Conservation (phyloP, 2,888 invertebrate species). For the Slavum lentiscoides region DNA sequence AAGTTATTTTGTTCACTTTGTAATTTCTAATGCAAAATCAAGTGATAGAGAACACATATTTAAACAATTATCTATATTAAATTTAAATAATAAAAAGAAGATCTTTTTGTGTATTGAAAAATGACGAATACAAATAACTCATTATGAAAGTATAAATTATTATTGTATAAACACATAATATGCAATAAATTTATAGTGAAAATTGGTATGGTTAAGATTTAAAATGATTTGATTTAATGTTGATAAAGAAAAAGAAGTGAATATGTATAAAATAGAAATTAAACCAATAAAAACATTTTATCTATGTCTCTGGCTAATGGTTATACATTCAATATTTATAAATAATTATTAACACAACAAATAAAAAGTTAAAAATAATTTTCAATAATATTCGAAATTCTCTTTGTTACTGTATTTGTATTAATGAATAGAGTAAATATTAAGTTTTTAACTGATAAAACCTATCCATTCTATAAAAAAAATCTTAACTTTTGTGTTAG, state of each 20-base stretch:
- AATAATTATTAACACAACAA: too few relatives aligned
- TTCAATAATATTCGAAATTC: neutral
- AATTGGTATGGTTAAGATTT: neutral
- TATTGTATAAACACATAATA: neutral
- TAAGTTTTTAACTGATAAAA: neutral
- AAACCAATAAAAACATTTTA: neutral
- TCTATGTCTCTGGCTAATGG: neutral
- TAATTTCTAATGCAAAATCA: neutral
- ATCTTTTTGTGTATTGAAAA: neutral
- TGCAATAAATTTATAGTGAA: neutral
- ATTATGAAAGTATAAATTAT: neutral
- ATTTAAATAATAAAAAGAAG: neutral
- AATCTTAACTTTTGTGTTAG: neutral
- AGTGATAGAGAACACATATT: slow-evolving; percentile 23
- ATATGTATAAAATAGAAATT: neutral
- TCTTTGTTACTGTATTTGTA: neutral
- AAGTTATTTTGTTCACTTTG: neutral
- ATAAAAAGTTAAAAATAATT: neutral
- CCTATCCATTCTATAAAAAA: neutral
- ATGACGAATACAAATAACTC: neutral
- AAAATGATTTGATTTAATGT: slow-evolving; percentile 23
- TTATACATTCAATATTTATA: too few relatives aligned
- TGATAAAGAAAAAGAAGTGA: slow-evolving; percentile 3
- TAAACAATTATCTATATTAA: neutral
- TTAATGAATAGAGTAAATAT: neutral